phyloP scores from a whole-genome alignment of 2,888 invertebrate species.

The Biston betularia region DNA sequence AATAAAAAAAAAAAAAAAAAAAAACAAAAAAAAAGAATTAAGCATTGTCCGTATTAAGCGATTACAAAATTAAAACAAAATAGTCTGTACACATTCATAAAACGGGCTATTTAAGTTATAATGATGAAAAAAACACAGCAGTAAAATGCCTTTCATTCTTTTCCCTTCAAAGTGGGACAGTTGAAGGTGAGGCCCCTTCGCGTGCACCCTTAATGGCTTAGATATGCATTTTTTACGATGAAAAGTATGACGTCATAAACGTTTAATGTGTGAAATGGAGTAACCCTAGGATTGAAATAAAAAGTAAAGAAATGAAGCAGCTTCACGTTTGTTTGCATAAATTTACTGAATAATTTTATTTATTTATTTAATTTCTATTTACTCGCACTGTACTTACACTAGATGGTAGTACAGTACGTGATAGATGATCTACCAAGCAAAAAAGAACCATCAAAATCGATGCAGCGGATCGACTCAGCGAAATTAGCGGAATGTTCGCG shows the following conservation, averaged over 20 bases:
- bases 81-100: not conserved
- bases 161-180: constrained; percentile 35
- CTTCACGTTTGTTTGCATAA: not conserved
- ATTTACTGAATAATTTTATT: not conserved
- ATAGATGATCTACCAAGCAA: too few species aligned
- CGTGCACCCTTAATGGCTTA: constrained; percentile 53
- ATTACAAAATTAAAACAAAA: too few species aligned
- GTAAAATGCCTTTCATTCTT: constrained; percentile 41
- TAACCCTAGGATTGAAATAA: constrained; percentile 21
- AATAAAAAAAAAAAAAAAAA: too few species aligned
- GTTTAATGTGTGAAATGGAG: constrained; percentile 48
- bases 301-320: not conserved
- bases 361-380: too few species aligned
- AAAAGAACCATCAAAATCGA: too few species aligned
- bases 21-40: too few species aligned
- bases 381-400: not conserved
- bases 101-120: not conserved
- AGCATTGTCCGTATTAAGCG: not conserved
- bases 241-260: constrained; percentile 55
- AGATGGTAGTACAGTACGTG: too few species aligned
- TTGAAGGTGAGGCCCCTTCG: constrained; percentile 38
- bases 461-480: too few species aligned
- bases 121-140: constrained; percentile 32
- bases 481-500: too few species aligned
- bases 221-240: constrained; percentile 60